Percentiles rank a stretch among this genome's conserved stretches.
Evolutionary conservation across 2,888 invertebrate species (phyloP).

Genomic region (Chalcis sispes): DNA sequence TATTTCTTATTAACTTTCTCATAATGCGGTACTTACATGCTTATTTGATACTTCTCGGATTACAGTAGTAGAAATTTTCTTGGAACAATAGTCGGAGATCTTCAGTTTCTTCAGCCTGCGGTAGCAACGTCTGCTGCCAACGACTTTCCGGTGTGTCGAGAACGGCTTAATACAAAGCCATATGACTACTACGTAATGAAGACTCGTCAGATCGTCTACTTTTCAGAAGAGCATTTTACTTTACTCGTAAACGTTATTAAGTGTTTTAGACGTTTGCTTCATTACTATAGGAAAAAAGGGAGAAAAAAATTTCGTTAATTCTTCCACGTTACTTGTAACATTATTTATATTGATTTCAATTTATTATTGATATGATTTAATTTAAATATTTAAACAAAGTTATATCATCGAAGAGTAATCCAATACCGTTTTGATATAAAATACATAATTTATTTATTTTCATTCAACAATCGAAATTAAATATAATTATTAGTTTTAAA

Average conservation of each 20-base stretch:
- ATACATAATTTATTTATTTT: too few relatives aligned
- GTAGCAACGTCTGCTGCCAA: constrained; percentile 34
- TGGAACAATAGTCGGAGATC: background rate
- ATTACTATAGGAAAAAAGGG: too few relatives aligned
- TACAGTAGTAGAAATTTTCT: constrained; percentile 5
- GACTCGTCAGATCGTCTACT: constrained; percentile 1
- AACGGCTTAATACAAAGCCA: constrained; percentile 45
- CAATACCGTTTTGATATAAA: too few relatives aligned
- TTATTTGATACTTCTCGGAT: background rate
- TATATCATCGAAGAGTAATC: too few relatives aligned
- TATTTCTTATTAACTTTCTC: background rate
- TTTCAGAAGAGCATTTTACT: background rate
- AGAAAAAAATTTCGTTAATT: too few relatives aligned
- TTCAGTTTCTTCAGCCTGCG: background rate
- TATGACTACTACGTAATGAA: constrained; percentile 7
- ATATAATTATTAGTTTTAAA: too few relatives aligned
- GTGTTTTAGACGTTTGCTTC: too few relatives aligned
- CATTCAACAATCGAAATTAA: too few relatives aligned
- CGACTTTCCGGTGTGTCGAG: constrained; percentile 30
- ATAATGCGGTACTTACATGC: background rate
- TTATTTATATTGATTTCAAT: too few relatives aligned
- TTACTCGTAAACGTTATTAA: background rate
- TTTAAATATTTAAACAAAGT: too few relatives aligned
- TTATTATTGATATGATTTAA: too few relatives aligned
- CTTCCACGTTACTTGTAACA: too few relatives aligned